Evolutionary conservation across 2,888 invertebrate species (phyloP).

Genomic region (Cryptocephalus moraei): DNA sequence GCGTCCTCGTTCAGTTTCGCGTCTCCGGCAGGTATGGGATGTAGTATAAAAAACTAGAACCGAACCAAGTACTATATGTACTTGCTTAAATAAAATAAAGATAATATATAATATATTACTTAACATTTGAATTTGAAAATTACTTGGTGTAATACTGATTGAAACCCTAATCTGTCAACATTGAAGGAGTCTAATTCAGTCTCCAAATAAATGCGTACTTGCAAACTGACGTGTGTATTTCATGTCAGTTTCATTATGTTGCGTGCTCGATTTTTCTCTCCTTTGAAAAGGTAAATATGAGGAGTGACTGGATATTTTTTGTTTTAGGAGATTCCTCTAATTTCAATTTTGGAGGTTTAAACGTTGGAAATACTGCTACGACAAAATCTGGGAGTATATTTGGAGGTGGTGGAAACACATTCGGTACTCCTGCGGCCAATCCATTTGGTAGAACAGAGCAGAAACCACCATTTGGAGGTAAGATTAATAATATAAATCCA

Average conservation of each 20-base stretch:
- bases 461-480: background rate
- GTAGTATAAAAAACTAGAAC: too few species aligned
- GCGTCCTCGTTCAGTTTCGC: conserved; percentile 18
- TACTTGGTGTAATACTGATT: too few species aligned
- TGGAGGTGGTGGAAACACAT: conserved; percentile 12
- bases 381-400: conserved; percentile 17
- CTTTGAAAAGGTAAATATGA: background rate
- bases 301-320: background rate
- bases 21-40: conserved; percentile 1
- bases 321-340: conserved; percentile 10
- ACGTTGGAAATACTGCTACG: conserved; percentile 17
- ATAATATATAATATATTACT: too few species aligned
- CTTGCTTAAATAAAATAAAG: too few species aligned
- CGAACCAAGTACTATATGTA: too few species aligned
- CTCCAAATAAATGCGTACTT: too few species aligned
- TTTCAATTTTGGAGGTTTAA: conserved; percentile 25
- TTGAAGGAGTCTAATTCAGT: too few species aligned
- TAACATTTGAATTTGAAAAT: too few species aligned
- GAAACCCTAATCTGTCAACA: too few species aligned
- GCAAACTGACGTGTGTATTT: too few species aligned
- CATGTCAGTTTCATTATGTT: background rate
- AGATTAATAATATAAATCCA: too few species aligned
- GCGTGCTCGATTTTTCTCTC: background rate
- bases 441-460: background rate
- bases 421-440: conserved; percentile 6